A percentile compares a stretch with the other conserved stretches of the same genome.
phyloP scores from a whole-genome alignment of 2,113 vertebrate genomes.

The Tauraco erythrolophus region DNA sequence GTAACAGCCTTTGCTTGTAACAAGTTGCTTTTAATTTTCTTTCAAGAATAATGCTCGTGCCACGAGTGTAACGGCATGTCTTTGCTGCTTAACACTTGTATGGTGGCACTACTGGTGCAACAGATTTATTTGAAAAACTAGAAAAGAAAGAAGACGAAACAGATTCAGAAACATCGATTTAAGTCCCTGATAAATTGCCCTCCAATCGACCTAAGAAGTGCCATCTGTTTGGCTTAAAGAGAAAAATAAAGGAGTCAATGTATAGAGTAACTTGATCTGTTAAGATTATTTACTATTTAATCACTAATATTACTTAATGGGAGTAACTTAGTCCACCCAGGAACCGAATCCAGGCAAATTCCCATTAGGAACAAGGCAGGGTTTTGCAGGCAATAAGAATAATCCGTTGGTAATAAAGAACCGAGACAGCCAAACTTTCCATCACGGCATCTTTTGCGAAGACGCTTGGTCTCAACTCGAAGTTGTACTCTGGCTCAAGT shows the following conservation, averaged over 20 bases:
- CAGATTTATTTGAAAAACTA: not conserved
- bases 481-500: not conserved
- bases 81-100: not conserved
- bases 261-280: not conserved
- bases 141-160: not conserved
- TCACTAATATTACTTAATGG: not conserved
- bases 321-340: not conserved
- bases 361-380: not conserved
- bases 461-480: rapidly evolving
- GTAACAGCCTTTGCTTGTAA: not conserved
- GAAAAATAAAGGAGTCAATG: not conserved
- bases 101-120: not conserved
- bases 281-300: not conserved
- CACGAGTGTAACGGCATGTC: rapidly evolving
- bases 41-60: not conserved
- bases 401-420: not conserved
- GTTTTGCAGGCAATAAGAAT: not conserved
- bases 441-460: not conserved
- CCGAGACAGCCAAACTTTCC: not conserved
- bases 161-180: not conserved
- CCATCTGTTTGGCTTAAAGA: not conserved
- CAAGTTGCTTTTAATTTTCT: rapidly evolving
- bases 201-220: not conserved
- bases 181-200: not conserved
- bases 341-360: not conserved